Base-by-base conservation (phyloP, 1,140 invertebrate species). In the Halesus radiatus region DNA sequence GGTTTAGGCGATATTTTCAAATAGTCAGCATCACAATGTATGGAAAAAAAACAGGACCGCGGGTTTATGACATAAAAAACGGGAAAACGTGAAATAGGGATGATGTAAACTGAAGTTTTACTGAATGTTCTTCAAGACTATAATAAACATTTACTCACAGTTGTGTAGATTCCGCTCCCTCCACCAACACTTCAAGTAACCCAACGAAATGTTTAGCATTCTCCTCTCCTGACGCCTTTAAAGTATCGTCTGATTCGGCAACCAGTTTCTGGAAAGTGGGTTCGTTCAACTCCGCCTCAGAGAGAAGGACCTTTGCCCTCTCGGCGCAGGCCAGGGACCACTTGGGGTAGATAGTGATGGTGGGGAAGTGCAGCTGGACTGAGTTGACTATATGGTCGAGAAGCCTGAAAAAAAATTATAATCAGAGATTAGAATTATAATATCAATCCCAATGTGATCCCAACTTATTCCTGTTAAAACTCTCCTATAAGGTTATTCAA, bases 161-260 rank as follows among this genome's bases (percentile, higher is more conserved):
- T 86, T 93, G 94, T 81, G 92, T 92, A 82, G 91, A 89, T 22
- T 93, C 86, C 16, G 95, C 92, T 16, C 92, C 87, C 81, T 91
- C 85, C 1, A 95, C 88, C 13, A 97, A 84, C 22, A 92, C 89
- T 20, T 92, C 84, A 0, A 96, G 84, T 3, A 96, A 85, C 8
- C 90, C 87, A 29, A 90, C 87, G 84, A 96, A 97, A 7, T 89
- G 80, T 15, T 86, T 85, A 73, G 90, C 86, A 86, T 92, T 92
- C 32, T 84, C 84, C 37, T 90, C 84, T 22, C 89, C 92, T 13
- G 85, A 82, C 32, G 85, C 66, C 1, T 82, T 85, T 26, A 93
- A 86, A 3, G 83, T 85, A 16, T 86, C 82, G 7, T 87, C 81
- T 2, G 91, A 90, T 4, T 85, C 78, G 13, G 85, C 84, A 4